A percentile compares a stretch with the other conserved stretches of the same genome.
These are phyloP conservation scores for Nebria brevicollis DNA, from an alignment of 2,888 invertebrate genomes.

Conservation along the genomic window DNA sequence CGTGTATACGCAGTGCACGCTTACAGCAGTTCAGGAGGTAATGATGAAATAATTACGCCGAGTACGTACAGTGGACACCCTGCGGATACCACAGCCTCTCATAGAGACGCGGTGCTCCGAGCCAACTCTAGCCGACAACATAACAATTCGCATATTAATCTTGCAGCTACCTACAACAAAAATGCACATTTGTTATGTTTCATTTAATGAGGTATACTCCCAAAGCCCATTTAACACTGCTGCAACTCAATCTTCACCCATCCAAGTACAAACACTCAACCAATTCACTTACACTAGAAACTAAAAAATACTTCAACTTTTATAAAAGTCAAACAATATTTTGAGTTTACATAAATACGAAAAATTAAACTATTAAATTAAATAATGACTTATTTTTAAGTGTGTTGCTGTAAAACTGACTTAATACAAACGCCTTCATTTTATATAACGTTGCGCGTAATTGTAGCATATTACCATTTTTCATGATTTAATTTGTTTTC, in stretches of 20 bases:
- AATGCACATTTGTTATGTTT: constrained; percentile 3
- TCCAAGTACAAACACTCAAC: no score
- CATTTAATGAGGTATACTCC: neutral
- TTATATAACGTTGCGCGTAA: no score
- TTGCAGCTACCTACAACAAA: constrained; percentile 19
- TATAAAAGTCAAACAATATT: no score
- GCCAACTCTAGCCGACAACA: constrained; percentile 9
- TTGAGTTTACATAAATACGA: no score
- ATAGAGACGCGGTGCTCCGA: constrained; percentile 37
- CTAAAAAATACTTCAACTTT: no score
- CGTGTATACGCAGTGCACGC: constrained; percentile 15
- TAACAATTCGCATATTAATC: constrained; percentile 31
- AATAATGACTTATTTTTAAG: no score
- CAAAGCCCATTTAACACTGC: no score
- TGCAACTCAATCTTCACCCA: no score
- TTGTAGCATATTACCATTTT: neutral
- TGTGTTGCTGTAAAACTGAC: no score
- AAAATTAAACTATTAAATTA: no score
- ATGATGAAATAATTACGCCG: constrained; percentile 27
- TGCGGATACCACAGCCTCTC: constrained; percentile 30
- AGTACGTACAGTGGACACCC: constrained; percentile 23
- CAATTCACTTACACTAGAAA: no score
- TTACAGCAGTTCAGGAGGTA: constrained; percentile 19
- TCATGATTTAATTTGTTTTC: neutral
- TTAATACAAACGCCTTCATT: no score